These are phyloP conservation scores for western clawed frog (Xenopus tropicalis) DNA, from an alignment of 2,113 vertebrate species.

Conservation along the genomic window DNA sequence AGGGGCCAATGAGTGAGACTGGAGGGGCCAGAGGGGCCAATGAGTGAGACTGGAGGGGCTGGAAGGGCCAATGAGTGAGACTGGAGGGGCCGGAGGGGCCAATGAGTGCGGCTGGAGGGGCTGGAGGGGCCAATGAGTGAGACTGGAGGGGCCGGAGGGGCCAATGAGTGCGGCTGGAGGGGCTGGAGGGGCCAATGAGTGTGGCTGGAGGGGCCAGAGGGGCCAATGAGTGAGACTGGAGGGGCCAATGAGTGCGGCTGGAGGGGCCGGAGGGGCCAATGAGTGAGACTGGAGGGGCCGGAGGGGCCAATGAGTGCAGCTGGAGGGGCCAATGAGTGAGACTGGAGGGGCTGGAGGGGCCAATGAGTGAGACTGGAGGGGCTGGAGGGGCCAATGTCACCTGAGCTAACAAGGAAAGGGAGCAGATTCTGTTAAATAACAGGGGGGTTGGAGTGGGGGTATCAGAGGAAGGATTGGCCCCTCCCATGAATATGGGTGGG, in stretches of 20 bases:
- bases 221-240: conserved; percentile 4
- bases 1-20: background rate
- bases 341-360: conserved; percentile 3
- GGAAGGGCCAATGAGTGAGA: background rate
- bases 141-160: conserved; percentile 5
- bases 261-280: conserved; percentile 2
- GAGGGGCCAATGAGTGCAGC: conserved; percentile 6
- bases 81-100: conserved; percentile 4
- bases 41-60: conserved; percentile 8
- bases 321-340: background rate
- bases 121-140: background rate
- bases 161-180: conserved; percentile 13
- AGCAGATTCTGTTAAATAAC: no score
- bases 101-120: conserved; percentile 14
- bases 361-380: conserved; percentile 16
- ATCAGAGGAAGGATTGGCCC: no score
- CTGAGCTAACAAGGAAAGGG: conserved; percentile 1
- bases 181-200: background rate
- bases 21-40: conserved; percentile 6
- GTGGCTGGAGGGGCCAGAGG: conserved; percentile 6
- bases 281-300: conserved; percentile 11
- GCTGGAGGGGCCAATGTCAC: conserved; percentile 5
- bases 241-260: conserved; percentile 2
- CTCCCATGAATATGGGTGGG: no score
- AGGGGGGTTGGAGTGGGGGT: no score